A percentile compares a stretch with the other conserved stretches of the same genome.
phyloP scores from a whole-genome alignment of 2,113 vertebrate species.

The Ascaphus truei region DNA sequence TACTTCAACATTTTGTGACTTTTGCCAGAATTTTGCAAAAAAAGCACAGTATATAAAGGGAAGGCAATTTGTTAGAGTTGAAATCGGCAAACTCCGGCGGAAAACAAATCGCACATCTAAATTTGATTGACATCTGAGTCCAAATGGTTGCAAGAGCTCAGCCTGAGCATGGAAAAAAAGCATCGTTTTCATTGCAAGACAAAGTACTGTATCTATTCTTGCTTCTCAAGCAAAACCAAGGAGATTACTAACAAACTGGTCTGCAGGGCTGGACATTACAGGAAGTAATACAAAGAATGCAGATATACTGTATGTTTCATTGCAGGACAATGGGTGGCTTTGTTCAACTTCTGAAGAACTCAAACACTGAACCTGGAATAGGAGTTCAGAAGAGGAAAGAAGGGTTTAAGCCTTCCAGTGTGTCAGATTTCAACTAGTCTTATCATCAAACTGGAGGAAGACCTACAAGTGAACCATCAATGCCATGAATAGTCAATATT shows the following conservation, averaged over 20 bases:
- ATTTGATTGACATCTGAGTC: too few relatives aligned
- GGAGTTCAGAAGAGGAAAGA: neutral
- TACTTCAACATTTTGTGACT: too few relatives aligned
- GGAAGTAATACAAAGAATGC: constrained; percentile 58
- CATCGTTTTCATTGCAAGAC: constrained; percentile 57
- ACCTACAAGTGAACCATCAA: neutral
- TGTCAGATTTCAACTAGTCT: constrained; percentile 8
- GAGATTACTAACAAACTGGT: constrained; percentile 43
- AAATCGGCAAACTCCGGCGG: too few relatives aligned
- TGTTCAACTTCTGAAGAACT: constrained; percentile 52
- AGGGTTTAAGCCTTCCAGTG: neutral
- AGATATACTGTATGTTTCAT: constrained; percentile 63
- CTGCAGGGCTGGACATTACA: constrained; percentile 58
- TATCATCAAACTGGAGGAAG: neutral
- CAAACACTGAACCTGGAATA: constrained; percentile 53
- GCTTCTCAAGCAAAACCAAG: constrained; percentile 42
- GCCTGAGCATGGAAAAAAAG: constrained; percentile 38
- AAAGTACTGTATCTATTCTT: constrained; percentile 72
- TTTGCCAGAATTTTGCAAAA: too few relatives aligned
- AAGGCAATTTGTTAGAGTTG: too few relatives aligned
- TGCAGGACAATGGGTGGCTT: constrained; percentile 62
- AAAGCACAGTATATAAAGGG: too few relatives aligned
- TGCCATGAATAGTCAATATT: constrained; percentile 1
- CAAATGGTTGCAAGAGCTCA: constrained; percentile 37
- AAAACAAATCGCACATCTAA: too few relatives aligned